A percentile compares a stretch with the other conserved stretches of the same genome.
phyloP scores from a whole-genome alignment of 2,888 invertebrate species.

The Sericinus montela region DNA sequence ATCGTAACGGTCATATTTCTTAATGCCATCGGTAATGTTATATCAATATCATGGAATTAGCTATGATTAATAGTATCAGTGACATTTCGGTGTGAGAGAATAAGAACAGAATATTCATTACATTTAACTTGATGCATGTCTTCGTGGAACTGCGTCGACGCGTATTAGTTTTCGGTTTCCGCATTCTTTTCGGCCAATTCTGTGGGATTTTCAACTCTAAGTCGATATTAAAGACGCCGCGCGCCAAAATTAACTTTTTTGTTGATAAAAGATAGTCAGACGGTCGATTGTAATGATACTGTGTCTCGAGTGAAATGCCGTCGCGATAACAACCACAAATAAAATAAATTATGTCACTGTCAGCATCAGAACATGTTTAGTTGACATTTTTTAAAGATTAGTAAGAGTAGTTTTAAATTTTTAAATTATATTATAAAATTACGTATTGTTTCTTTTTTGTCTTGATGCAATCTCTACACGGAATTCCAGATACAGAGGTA shows the following conservation, averaged over 20 bases:
- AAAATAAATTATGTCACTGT: background rate
- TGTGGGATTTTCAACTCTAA: constrained; percentile 10
- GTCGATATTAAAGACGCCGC: background rate
- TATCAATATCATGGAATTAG: background rate
- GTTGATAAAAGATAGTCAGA: constrained; percentile 13
- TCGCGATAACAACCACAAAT: constrained; percentile 12
- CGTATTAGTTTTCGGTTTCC: constrained; percentile 13
- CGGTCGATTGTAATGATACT: constrained; percentile 10
- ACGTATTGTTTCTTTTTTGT: too few species aligned
- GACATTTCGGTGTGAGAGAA: constrained; percentile 3
- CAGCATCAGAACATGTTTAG: too few species aligned
- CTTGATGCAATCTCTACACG: too few species aligned
- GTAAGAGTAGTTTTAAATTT: too few species aligned
- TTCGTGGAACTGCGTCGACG: constrained; percentile 7
- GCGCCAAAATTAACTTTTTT: background rate
- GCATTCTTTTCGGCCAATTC: constrained; percentile 4
- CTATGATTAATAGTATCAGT: constrained; percentile 3
- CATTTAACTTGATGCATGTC: constrained; percentile 15
- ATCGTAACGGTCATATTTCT: too few species aligned
- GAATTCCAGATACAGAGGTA: too few species aligned
- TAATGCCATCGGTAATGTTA: too few species aligned
- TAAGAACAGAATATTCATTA: constrained; percentile 4
- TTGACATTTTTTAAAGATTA: too few species aligned
- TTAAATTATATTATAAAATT: too few species aligned
- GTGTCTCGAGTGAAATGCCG: background rate